phyloP scores from a whole-genome alignment of 53 echinoderm and acorn worm species.

The Actinopyga echinites region DNA sequence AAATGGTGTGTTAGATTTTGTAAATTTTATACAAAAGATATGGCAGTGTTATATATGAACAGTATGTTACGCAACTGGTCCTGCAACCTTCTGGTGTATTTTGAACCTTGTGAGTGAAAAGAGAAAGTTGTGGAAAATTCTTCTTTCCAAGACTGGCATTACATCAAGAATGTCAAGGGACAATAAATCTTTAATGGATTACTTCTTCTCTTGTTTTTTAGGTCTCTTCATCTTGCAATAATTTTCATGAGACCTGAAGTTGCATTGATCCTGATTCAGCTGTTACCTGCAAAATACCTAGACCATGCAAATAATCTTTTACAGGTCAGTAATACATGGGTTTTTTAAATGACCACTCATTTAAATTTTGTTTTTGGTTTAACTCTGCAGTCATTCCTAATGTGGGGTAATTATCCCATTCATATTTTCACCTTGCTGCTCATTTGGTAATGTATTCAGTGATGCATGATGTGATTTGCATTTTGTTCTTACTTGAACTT shows the following conservation, averaged over 20 bases:
- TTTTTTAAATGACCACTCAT: neutral
- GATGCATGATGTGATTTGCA: too few species aligned
- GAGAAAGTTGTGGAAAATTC: neutral
- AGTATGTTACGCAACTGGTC: too few species aligned
- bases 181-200: neutral
- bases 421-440: neutral
- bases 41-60: too few species aligned
- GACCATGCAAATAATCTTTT: slow-evolving; percentile 13
- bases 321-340: neutral
- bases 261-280: slow-evolving; percentile 64
- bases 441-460: too few species aligned
- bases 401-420: neutral
- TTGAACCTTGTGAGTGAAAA: too few species aligned
- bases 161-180: neutral
- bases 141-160: neutral
- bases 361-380: neutral
- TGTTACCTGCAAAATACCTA: neutral
- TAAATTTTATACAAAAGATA: too few species aligned
- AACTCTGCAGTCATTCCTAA: too few species aligned
- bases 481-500: too few species aligned
- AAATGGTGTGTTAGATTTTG: too few species aligned
- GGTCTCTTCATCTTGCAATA: slow-evolving; percentile 81
- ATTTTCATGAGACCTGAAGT: slow-evolving; percentile 62
- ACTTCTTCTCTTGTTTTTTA: slow-evolving; percentile 36
- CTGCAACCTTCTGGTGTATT: too few species aligned